Evolutionary conservation across 1,140 invertebrate species (phyloP), one percentile per base, ranked within the genome.

Genomic region (Micrasema longulum): DNA sequence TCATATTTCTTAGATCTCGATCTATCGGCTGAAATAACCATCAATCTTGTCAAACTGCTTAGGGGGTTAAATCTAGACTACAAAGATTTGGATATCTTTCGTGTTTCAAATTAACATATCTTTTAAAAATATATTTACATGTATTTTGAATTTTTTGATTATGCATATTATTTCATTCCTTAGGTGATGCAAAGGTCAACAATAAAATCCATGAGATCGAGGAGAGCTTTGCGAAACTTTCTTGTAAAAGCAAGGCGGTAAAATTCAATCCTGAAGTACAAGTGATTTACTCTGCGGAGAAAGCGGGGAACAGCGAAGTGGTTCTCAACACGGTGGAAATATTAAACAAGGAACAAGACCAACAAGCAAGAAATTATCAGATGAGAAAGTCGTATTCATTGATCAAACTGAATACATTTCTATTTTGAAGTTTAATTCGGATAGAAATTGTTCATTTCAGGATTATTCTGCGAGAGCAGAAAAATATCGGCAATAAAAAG

Each of bases 251-350:
- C 43, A 63, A 63, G 22, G 60, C 55, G 3, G 60, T 63, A 0
- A 63, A 63, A 12, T 63, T 63, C 12, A 63, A 63, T 47, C 60
- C 60, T 5, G 60, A 63, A 35, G 60, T 63, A 2, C 60, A 63
- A 10, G 60, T 63, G 2, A 63, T 63, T 9, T 63, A 63, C 22
- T 16, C 38, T 7, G 14, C n/a, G 5, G 22, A 63, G 22, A 63
- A 63, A 20, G 60, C 60, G 1, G 43, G 22, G 0, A 63, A 63
- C 20, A 63, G 60, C 22, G 41, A 63, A 26, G 22, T 63, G 5
- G 26, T 63, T 18, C 23, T 63, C 12, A 63, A 63, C n/a, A 63
- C 38, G 1, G 60, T 63, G 6, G 60, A 63, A 26, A 63, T 63
- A 45, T 47, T 63, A 11, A 63, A 63, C 20, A 63, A 63, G 23